Percentiles rank a stretch among this genome's conserved stretches.
Evolutionary conservation across 1,140 invertebrate genomes (phyloP).

Genomic region (Drosophila rhopaloa): DNA sequence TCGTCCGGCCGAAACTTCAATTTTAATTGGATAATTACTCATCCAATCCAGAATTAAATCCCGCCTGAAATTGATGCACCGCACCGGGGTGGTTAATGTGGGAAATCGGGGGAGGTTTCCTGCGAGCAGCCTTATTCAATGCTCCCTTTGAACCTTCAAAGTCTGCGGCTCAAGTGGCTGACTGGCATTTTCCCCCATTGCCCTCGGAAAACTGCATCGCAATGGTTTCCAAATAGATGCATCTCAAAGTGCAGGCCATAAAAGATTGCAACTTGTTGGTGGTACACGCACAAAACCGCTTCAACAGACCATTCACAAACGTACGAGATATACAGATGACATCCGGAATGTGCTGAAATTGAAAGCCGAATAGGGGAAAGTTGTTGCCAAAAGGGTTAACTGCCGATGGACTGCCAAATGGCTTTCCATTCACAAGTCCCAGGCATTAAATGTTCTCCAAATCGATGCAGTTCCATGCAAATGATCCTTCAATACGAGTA

Average conservation of each 20-base stretch:
- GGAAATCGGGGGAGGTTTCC: slow-evolving; percentile 5
- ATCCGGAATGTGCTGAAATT: slow-evolving; percentile 35
- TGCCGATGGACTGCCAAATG: slow-evolving; percentile 36
- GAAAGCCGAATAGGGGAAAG: slow-evolving; percentile 37
- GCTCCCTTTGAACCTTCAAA: slow-evolving; percentile 19
- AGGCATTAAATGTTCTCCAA: slow-evolving; percentile 38
- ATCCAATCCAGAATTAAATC: slow-evolving; percentile 66
- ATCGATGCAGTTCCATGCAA: slow-evolving; percentile 31
- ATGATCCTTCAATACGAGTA: slow-evolving; percentile 32
- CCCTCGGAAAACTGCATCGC: slow-evolving; percentile 51
- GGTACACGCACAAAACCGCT: slow-evolving; percentile 37
- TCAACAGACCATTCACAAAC: slow-evolving; percentile 41
- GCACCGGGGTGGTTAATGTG: slow-evolving; percentile 13
- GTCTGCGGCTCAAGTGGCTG: slow-evolving; percentile 38
- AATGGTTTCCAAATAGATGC: slow-evolving; percentile 66
- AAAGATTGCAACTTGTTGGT: slow-evolving; percentile 70
- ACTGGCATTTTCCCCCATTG: slow-evolving; percentile 13
- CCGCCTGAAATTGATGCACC: slow-evolving; percentile 53
- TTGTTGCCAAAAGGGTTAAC: slow-evolving; percentile 47
- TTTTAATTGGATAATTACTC: slow-evolving; percentile 81
- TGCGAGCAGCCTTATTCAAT: slow-evolving; percentile 17
- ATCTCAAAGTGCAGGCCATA: slow-evolving; percentile 38
- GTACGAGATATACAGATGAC: slow-evolving; percentile 21
- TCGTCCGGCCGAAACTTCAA: slow-evolving; percentile 39
- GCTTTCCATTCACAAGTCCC: slow-evolving; percentile 30